Evolutionary conservation across 2,113 vertebrate species (phyloP), one percentile per base, ranked within the genome.

Genomic region (Lontra canadensis): DNA sequence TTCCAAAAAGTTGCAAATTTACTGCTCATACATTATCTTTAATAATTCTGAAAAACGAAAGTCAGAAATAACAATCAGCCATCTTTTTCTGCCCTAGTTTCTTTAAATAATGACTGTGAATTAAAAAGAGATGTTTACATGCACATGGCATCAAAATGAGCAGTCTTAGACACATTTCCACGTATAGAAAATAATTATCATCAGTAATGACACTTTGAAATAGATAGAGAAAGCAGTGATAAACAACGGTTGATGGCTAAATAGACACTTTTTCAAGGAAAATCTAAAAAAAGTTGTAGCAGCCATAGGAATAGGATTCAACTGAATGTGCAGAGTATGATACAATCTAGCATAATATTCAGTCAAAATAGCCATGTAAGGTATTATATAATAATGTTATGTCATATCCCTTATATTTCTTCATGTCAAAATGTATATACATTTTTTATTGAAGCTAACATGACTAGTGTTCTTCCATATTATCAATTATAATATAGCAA

Each of bases 401-500:
- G 6, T 59, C 49, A 67, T 7, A 2, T 23, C n/a, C 1, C 63
- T 4, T 59, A 63, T 95, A 90, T 82, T 92, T 63, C 42, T 79
- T 88, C 44, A 0, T 49, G 57, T 81, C 76, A 92, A 88, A 76
- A 89, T 74, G 69, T 88, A 21, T 63, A 31, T 36, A 4, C 0
- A 80, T 89, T 97, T 97, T 10, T 92, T 69, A 57, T 80, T 90
- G 61, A 95, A 95, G 6, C 17, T 98, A 93, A 94, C 57, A 78
- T 84, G 69, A 65, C 95, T 94, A 96, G 67, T 79, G 8, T 95
- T 95, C 76, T 86, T 98, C 36, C 13, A 36, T 92, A 89, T 8
- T 96, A 84, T 7, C 87, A 63, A 85, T 97, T 98, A 96, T 20
- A 97, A 94, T 96, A 82, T 23, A 96, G 87, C 73, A 96, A 98